Percentiles rank a stretch among this genome's conserved stretches.
These are phyloP conservation scores for Peromyscus aztecus DNA, from an alignment of 2,797 vertebrate species.

Conservation along the genomic window DNA sequence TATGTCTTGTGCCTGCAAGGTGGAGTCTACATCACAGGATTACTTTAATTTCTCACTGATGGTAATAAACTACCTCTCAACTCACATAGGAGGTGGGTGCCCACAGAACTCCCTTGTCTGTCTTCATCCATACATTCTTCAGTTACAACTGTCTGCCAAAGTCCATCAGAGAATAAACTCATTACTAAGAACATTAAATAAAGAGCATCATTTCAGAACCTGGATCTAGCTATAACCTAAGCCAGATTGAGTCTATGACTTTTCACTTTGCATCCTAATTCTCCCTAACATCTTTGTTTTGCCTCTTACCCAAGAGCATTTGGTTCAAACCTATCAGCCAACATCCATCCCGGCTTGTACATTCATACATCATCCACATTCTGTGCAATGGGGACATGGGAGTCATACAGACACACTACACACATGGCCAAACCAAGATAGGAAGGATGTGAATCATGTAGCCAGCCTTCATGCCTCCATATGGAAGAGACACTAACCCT, in stretches of 20 bases:
- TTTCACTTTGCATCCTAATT: not conserved
- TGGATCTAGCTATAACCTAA: not conserved
- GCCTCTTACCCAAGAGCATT: not conserved
- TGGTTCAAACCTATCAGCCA: not conserved
- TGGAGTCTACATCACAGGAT: not conserved
- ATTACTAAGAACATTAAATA: not conserved
- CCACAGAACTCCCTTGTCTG: not conserved
- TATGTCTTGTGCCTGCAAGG: not conserved
- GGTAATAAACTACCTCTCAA: too few relatives aligned
- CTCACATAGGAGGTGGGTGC: not conserved
- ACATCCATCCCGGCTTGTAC: too few relatives aligned
- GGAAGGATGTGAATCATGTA: fast-evolving
- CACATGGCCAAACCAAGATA: too few relatives aligned
- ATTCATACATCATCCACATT: not conserved
- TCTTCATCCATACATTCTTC: not conserved
- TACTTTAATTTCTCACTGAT: too few relatives aligned
- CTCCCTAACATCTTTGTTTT: not conserved
- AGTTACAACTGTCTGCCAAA: not conserved
- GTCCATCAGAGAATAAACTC: not conserved
- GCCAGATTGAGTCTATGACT: too few relatives aligned
- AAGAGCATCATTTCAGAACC: not conserved
- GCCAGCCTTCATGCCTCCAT: not conserved
- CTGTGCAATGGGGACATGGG: not conserved
- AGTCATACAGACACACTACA: not conserved
- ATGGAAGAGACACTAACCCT: not conserved